Evolutionary conservation across 2,888 invertebrate genomes (phyloP).

Genomic region (Mimumesa dahlbomi): DNA sequence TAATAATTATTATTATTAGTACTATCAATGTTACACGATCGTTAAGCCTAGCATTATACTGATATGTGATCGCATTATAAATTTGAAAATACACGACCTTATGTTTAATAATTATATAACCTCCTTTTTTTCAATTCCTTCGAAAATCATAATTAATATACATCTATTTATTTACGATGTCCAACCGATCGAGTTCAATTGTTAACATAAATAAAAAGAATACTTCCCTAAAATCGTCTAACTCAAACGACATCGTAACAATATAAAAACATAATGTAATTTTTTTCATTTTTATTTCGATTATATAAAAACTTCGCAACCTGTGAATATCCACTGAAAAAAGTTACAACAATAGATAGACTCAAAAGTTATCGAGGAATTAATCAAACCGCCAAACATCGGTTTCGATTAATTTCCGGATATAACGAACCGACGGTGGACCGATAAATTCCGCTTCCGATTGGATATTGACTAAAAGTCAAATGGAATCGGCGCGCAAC

Average conservation of each 20-base stretch:
- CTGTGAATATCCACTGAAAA: too few relatives aligned
- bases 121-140: not conserved
- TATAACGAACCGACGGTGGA: not conserved
- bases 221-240: too few relatives aligned
- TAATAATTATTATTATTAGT: conserved; percentile 44
- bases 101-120: conserved; percentile 54
- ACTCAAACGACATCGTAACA: too few relatives aligned
- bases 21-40: conserved; percentile 34
- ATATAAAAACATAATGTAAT: too few relatives aligned
- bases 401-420: not conserved
- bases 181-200: not conserved
- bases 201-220: not conserved
- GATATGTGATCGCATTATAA: conserved; percentile 63
- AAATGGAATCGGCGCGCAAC: conserved; percentile 3
- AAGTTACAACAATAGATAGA: too few relatives aligned
- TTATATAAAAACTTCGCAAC: too few relatives aligned
- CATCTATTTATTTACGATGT: too few relatives aligned
- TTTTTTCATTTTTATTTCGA: too few relatives aligned
- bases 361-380: too few relatives aligned
- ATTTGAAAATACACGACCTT: conserved; percentile 61
- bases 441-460: not conserved
- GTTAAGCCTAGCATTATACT: conserved; percentile 47
- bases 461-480: not conserved
- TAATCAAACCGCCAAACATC: not conserved
- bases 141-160: not conserved